These are phyloP conservation scores for Dermochelys coriacea DNA, from an alignment of 2,797 vertebrate genomes.

Conservation along the genomic window DNA sequence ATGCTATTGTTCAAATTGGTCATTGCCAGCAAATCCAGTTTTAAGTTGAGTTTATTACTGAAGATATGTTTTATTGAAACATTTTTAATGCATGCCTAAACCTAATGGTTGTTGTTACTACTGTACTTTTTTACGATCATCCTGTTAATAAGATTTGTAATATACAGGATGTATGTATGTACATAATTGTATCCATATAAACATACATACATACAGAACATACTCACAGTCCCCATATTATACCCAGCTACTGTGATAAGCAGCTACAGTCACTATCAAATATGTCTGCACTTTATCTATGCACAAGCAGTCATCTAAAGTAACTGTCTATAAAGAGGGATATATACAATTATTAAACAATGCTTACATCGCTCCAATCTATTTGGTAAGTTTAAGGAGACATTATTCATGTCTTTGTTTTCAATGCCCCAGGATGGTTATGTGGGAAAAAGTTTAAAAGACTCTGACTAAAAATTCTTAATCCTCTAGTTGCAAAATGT, in stretches of 20 bases:
- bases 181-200: constrained; percentile 40
- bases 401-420: neutral
- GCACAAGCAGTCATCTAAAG: neutral
- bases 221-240: neutral
- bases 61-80: neutral
- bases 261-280: constrained; percentile 4
- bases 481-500: constrained; percentile 20
- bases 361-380: neutral
- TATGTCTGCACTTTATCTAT: neutral
- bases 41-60: constrained; percentile 12
- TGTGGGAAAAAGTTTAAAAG: neutral
- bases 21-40: neutral
- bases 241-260: constrained; percentile 4
- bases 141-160: neutral
- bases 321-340: neutral
- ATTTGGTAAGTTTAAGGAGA: neutral
- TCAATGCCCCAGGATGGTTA: constrained; percentile 19
- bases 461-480: constrained; percentile 16
- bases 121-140: constrained; percentile 1
- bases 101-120: constrained; percentile 55
- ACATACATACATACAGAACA: constrained; percentile 49
- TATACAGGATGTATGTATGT: constrained; percentile 36
- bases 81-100: constrained; percentile 17
- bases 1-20: neutral
- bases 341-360: constrained; percentile 14